Evolutionary conservation across 1,140 invertebrate species (phyloP).

Genomic region (Anastrepha ludens): DNA sequence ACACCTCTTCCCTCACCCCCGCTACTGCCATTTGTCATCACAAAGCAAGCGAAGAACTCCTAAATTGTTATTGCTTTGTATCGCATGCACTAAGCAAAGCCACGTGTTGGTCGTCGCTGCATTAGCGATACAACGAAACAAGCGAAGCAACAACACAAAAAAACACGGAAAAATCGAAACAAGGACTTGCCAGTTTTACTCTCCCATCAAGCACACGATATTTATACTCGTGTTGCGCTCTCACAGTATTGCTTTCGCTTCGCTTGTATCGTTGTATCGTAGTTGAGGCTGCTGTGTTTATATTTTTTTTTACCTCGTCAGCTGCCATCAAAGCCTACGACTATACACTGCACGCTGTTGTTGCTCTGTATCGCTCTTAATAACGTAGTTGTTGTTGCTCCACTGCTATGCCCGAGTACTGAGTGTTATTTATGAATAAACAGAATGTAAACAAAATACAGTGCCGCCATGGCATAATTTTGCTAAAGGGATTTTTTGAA

Average conservation of each 20-base stretch:
- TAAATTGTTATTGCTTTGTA: conserved; percentile 66
- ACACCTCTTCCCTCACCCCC: background rate
- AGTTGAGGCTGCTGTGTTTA: conserved; percentile 26
- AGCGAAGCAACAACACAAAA: conserved; percentile 57
- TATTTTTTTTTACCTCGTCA: conserved; percentile 45
- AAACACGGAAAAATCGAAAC: background rate
- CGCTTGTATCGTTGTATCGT: conserved; percentile 35
- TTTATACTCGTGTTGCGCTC: background rate
- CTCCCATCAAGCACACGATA: background rate
- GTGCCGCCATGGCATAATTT: conserved; percentile 61
- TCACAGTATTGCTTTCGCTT: background rate
- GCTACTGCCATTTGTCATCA: background rate
- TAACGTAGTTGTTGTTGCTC: conserved; percentile 59
- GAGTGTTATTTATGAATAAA: conserved; percentile 63
- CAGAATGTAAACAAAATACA: conserved; percentile 71
- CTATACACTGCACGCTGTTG: background rate
- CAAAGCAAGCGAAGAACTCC: background rate
- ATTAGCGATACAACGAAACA: conserved; percentile 67
- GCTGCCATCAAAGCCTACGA: conserved; percentile 27
- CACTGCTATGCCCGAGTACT: conserved; percentile 56
- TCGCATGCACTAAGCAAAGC: conserved; percentile 58
- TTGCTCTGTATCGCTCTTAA: background rate
- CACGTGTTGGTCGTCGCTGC: conserved; percentile 37
- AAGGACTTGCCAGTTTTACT: background rate
- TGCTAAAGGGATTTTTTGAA: conserved; percentile 55